Evolutionary conservation across 2,888 invertebrate species (phyloP), one percentile per base, ranked within the genome.

Genomic region (Dinocampus coccinellae): DNA sequence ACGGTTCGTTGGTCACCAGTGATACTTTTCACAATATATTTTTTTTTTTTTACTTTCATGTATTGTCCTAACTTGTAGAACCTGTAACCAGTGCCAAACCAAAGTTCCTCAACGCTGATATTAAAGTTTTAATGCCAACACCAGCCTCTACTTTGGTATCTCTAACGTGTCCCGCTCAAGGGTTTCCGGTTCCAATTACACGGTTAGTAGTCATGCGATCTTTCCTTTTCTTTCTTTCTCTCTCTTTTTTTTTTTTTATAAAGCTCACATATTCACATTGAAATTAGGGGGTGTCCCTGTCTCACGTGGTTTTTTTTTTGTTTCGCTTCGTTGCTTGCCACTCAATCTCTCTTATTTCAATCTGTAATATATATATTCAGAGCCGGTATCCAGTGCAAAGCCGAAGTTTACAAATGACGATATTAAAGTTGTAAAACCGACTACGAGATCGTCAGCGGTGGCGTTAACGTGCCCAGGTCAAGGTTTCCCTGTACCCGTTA

Each of bases 51-150:
- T 64, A 22, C 11, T 26, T 29, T 29, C 29, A 29, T 29, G 29
- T 36, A 47, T 47, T 47, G 16, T 16, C 16, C 7, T 1, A 47
- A 47, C 16, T 9, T 47, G 47, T 84, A 92, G 92, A 93, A 90
- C 94, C 94, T 80, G 91, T 93, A 89, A 92, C 93, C 88, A 92
- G 92, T 87, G 92, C 92, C 73, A 90, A 91, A 78, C 93, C 93
- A 76, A 93, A 92, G 77, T 85, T 87, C 69, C 82, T 84, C 47
- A 77, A 77, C 42, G 75, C 74, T 47, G 77, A 91, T 89, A 83
- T 83, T 77, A 85, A 83, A 80, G 88, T 85, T 79, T 82, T 85
- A 69, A 84, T 79, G 72, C 86, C 84, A 53, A 84, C 83, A 63
- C 75, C 81, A 34, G 78, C 73, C 11, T 80, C 79, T 61, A 78